Conservation (phyloP, 2,797 vertebrate species). For the Poliocrania exsul region DNA sequence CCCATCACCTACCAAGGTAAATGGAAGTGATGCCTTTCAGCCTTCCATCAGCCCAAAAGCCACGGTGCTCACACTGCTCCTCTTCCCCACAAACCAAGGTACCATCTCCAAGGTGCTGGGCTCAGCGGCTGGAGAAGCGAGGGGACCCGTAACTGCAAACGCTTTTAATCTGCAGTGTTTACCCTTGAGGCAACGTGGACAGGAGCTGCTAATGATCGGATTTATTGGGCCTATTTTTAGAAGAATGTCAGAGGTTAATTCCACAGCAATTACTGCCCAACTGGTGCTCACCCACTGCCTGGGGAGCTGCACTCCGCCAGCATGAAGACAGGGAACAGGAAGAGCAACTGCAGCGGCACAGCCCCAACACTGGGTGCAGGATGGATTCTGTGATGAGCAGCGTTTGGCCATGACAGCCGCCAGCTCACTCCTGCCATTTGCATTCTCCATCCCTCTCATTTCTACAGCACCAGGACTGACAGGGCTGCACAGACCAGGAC, state of each 20-base stretch:
- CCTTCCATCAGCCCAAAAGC: neutral
- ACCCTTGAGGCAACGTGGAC: constrained; percentile 27
- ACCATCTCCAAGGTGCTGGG: neutral
- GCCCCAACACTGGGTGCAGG: neutral
- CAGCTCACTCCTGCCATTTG: neutral
- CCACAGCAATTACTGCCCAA: constrained; percentile 67
- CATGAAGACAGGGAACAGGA: neutral
- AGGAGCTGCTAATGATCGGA: constrained; percentile 72
- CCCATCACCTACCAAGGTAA: rapidly evolving
- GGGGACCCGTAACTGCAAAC: neutral
- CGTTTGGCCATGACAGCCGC: neutral
- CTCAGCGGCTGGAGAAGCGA: neutral
- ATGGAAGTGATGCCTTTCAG: neutral
- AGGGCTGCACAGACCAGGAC: rapidly evolving
- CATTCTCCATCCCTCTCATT: neutral
- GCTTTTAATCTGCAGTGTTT: constrained; percentile 18
- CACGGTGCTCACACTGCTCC: neutral
- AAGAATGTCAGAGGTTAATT: constrained; percentile 79
- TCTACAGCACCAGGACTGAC: neutral
- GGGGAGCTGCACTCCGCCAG: neutral
- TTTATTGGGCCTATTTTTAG: constrained; percentile 78
- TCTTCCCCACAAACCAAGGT: neutral
- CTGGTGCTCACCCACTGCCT: constrained; percentile 34
- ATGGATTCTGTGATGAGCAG: neutral
- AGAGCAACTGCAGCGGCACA: rapidly evolving